Evolutionary conservation across 1,140 invertebrate genomes (phyloP), one percentile per base, ranked within the genome.

Genomic region (Drosophila arawakana): DNA sequence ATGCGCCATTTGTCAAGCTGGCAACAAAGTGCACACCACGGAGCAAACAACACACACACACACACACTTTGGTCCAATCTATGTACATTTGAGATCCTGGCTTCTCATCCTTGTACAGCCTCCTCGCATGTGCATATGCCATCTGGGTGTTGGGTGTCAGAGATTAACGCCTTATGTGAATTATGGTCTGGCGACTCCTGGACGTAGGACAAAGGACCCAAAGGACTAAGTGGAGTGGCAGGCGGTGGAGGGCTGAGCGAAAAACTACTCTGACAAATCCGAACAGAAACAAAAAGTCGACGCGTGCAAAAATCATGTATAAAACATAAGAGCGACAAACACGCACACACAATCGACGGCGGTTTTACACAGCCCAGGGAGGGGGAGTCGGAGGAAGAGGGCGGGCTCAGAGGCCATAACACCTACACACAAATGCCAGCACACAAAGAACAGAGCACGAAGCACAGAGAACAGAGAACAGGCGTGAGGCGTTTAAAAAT

Each of bases 401-500:
- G 34, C 34, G 9, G 41, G 15, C 46, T 8, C 52, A 50, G 54
- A 62, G 75, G 49, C 39, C 57, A 57, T 41, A 70, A 50, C 69
- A 74, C 65, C 77, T 18, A 59, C 57, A 37, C 66, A 73, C 41
- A 49, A 43, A 72, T 55, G 30, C 55, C 54, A 58, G 44, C 21
- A 59, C 39, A 18, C 15, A 52, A 49, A 46, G 39, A 60, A 73
- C 39, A 43, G 50, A 70, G 47, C 25, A 52, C 57, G 25, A 25
- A 61, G 52, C 41, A 35, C 21, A 30, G 39, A 6, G 37, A 21
- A 30, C 46, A 44, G 15, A 9, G 34, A 6, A 11, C 39, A 44
- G 73, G 73, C 68, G 47, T 73, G 67, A 81, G 78, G 75, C 80
- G 78, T 84, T 89, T 89, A 84, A 89, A 89, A 89, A 89, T 89